These are phyloP conservation scores for Phycodurus eques DNA, from an alignment of 2,113 vertebrate species.

Conservation along the genomic window DNA sequence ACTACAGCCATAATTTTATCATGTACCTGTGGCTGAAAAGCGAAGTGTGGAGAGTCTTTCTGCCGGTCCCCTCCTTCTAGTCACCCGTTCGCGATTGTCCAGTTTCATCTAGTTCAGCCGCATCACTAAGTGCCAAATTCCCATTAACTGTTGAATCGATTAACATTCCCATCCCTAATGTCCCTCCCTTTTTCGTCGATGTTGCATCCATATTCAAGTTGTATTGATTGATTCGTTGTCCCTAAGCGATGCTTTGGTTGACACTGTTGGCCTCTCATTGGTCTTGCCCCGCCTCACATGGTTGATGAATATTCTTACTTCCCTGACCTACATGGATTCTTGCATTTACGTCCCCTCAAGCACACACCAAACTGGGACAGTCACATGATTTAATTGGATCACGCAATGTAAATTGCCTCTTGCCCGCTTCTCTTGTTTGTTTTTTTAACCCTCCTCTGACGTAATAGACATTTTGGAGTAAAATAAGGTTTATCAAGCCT, in stretches of 20 bases:
- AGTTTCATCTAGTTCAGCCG: no score
- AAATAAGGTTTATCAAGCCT: neutral
- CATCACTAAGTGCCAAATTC: no score
- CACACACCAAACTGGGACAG: conserved; percentile 24
- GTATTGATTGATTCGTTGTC: neutral
- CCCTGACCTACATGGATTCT: conserved; percentile 44
- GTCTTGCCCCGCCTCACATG: conserved; percentile 14
- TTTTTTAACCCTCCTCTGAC: neutral
- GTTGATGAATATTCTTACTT: conserved; percentile 46
- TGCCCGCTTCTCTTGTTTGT: neutral
- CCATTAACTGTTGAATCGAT: no score
- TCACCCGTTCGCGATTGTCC: no score
- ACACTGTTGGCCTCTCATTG: neutral
- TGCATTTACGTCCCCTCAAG: conserved; percentile 27
- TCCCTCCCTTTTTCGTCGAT: no score
- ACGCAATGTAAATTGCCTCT: neutral
- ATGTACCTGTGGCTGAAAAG: no score
- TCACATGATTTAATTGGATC: conserved; percentile 21
- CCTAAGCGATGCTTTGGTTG: neutral
- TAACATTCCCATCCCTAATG: no score
- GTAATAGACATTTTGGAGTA: neutral
- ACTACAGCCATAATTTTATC: no score
- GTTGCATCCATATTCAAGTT: neutral
- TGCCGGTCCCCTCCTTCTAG: no score
- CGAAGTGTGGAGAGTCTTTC: no score